Evolutionary conservation across 2,888 invertebrate genomes (phyloP).

Genomic region (Microchrysa polita): DNA sequence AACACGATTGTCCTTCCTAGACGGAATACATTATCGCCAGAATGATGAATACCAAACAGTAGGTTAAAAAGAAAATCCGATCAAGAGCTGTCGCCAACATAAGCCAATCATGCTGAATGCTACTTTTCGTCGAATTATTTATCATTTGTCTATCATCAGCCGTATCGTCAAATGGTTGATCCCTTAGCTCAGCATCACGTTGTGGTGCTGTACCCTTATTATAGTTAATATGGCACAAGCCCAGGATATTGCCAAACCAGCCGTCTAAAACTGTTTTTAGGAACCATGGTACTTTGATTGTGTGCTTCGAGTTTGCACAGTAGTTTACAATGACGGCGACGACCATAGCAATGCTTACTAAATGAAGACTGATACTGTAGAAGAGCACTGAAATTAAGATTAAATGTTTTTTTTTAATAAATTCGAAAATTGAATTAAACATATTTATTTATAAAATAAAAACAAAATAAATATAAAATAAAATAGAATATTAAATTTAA

Average conservation of each 20-base stretch:
- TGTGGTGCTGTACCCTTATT: slow-evolving; percentile 31
- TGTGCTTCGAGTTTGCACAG: slow-evolving; percentile 58
- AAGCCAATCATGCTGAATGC: slow-evolving; percentile 71
- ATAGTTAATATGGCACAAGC: slow-evolving; percentile 57
- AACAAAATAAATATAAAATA: no score
- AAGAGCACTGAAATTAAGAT: slow-evolving; percentile 66
- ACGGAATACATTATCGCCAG: slow-evolving; percentile 66
- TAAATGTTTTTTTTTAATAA: no score
- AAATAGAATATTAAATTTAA: no score
- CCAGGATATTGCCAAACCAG: slow-evolving; percentile 48
- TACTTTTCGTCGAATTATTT: slow-evolving; percentile 53
- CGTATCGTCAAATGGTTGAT: slow-evolving; percentile 63
- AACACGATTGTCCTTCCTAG: slow-evolving; percentile 53
- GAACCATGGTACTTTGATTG: slow-evolving; percentile 61
- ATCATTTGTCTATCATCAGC: slow-evolving; percentile 63
- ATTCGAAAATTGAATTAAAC: no score
- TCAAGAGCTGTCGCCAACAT: slow-evolving; percentile 72
- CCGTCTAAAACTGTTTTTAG: slow-evolving; percentile 60
- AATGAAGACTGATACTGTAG: slow-evolving; percentile 67
- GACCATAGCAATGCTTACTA: slow-evolving; percentile 66
- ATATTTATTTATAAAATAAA: no score
- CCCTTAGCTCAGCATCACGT: slow-evolving; percentile 63
- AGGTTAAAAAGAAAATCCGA: slow-evolving; percentile 69
- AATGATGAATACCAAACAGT: slow-evolving; percentile 67
- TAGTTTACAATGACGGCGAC: slow-evolving; percentile 68